A percentile compares a stretch with the other conserved stretches of the same genome.
phyloP scores from a whole-genome alignment of 1,140 invertebrate genomes.

The Oppia nitens region DNA sequence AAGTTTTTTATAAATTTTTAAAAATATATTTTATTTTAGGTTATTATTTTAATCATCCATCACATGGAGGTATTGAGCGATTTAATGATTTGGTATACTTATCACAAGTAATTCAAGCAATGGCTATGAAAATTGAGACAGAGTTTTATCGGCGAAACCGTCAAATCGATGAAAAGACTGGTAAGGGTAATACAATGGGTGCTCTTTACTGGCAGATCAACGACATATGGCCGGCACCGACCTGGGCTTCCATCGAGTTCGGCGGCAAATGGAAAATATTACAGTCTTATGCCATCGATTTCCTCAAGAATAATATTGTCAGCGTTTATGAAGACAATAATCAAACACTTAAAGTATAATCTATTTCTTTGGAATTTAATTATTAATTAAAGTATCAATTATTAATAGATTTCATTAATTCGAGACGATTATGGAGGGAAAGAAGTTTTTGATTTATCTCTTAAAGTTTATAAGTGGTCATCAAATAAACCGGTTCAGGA shows the following conservation, averaged over 20 bases:
- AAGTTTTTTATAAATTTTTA: too few species aligned
- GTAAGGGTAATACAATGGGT: conserved; percentile 65
- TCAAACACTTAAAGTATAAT: not conserved
- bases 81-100: conserved; percentile 21
- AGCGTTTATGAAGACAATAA: conserved; percentile 34
- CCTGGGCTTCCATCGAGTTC: conserved; percentile 86
- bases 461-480: not conserved
- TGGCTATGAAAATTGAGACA: conserved; percentile 66
- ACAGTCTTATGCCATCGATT: conserved; percentile 69
- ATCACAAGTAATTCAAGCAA: conserved; percentile 58
- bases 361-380: conserved; percentile 19
- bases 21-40: too few species aligned
- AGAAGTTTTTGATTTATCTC: conserved; percentile 4
- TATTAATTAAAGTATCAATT: too few species aligned
- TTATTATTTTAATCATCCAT: too few species aligned
- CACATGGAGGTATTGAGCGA: conserved; percentile 16
- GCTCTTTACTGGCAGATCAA: conserved; percentile 98
- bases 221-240: conserved; percentile 93
- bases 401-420: conserved; percentile 7
- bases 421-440: conserved; percentile 10
- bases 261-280: conserved; percentile 73
- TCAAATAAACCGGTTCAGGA: not conserved
- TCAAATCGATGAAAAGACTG: conserved; percentile 26
- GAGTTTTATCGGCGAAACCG: conserved; percentile 62
- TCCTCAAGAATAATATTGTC: conserved; percentile 55